Percentiles rank a stretch among this genome's conserved stretches.
phyloP scores from a whole-genome alignment of 2,888 invertebrate species.

The Orthosia gothica region DNA sequence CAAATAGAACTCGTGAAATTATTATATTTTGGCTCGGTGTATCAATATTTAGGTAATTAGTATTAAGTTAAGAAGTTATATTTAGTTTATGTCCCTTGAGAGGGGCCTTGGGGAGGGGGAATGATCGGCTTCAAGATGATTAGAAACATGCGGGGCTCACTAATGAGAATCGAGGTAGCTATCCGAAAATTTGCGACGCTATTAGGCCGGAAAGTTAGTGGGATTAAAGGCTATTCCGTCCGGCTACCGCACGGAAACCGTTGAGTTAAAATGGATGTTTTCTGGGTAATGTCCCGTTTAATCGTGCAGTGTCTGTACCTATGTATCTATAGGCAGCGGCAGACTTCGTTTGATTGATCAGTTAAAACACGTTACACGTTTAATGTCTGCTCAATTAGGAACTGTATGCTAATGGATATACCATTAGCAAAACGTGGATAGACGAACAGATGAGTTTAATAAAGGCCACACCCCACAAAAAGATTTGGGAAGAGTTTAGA shows the following conservation, averaged over 20 bases:
- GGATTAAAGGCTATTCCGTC: conserved; percentile 41
- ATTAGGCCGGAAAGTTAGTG: conserved; percentile 47
- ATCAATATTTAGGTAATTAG: conserved; percentile 22
- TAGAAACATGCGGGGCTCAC: conserved; percentile 33
- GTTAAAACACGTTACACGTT: background rate
- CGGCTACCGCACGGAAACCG: conserved; percentile 22
- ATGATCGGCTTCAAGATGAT: conserved; percentile 39
- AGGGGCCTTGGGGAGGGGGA: conserved; percentile 1
- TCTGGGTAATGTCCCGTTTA: conserved; percentile 32
- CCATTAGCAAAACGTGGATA: background rate
- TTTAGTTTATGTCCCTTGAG: conserved; percentile 17
- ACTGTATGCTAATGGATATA: background rate
- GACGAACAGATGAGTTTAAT: background rate
- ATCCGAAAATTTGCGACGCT: conserved; percentile 41
- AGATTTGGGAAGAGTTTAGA: background rate
- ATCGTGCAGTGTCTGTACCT: conserved; percentile 18
- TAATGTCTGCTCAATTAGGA: conserved; percentile 15
- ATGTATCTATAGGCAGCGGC: background rate
- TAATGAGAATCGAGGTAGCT: conserved; percentile 45
- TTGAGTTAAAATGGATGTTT: conserved; percentile 33
- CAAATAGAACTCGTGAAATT: conserved; percentile 5
- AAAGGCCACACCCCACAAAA: background rate
- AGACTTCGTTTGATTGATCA: conserved; percentile 37
- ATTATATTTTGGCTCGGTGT: conserved; percentile 8
- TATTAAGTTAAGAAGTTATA: conserved; percentile 24